Evolutionary conservation across 92 coral and sea anemone genomes (phyloP).

Genomic region (Umimayanthus chanpuru): DNA sequence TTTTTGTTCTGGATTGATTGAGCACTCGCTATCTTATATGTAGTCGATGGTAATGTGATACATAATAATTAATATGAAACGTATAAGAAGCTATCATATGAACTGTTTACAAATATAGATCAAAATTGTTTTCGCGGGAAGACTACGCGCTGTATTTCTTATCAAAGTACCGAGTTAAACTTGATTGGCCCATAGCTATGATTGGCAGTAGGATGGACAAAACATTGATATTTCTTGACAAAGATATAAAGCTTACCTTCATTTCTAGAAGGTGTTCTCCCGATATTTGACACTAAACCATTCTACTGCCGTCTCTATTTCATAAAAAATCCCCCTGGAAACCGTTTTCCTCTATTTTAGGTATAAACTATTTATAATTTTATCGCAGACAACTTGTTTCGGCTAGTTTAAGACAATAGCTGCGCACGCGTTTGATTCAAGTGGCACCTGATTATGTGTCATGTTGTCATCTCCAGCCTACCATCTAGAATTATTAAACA

Average conservation of each 20-base stretch:
- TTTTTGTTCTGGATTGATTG: neutral
- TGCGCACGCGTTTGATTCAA: neutral
- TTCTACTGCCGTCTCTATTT: neutral
- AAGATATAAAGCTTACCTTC: neutral
- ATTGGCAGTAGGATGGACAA: neutral
- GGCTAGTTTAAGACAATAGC: neutral
- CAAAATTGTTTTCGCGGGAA: neutral
- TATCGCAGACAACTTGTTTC: neutral
- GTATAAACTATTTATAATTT: neutral
- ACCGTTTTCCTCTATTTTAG: neutral
- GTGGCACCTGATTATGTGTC: neutral
- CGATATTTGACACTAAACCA: neutral
- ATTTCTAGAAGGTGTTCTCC: no score
- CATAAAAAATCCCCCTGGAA: neutral
- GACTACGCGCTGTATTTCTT: neutral
- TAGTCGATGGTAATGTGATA: neutral
- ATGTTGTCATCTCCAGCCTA: neutral
- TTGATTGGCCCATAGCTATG: no score
- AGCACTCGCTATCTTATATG: neutral
- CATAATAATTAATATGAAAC: no score
- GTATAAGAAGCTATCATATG: neutral
- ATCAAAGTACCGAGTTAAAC: neutral
- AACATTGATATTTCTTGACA: neutral
- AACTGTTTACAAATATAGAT: neutral
- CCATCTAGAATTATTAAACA: neutral